A percentile compares a stretch with the other conserved stretches of the same genome.
phyloP scores from a whole-genome alignment of 2,888 invertebrate species.

The Eilema caniola region DNA sequence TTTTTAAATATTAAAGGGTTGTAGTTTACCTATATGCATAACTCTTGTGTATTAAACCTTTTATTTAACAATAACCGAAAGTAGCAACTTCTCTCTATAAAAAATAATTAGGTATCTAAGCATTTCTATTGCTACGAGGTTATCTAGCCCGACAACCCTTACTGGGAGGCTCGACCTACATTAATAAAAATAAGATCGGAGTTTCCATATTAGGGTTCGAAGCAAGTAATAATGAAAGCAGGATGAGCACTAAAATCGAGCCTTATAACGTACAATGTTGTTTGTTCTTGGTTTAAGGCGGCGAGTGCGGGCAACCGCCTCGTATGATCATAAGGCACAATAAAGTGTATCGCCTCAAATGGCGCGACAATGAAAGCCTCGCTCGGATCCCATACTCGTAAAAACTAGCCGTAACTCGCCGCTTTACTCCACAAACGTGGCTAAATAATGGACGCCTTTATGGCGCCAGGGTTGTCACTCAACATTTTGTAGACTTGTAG shows the following conservation, averaged over 20 bases:
- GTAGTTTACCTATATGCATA: too few relatives aligned
- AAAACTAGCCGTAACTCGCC: constrained; percentile 42
- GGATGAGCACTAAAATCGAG: neutral
- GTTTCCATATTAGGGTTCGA: neutral
- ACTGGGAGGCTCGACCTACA: too few relatives aligned
- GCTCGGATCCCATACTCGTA: constrained; percentile 41
- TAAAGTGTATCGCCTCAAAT: constrained; percentile 48
- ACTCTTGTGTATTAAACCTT: too few relatives aligned
- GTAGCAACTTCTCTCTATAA: neutral
- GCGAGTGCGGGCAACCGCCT: constrained; percentile 12
- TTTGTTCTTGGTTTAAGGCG: constrained; percentile 9
- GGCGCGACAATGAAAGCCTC: constrained; percentile 46
- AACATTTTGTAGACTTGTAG: constrained; percentile 3
- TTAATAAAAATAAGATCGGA: neutral
- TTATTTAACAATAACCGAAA: neutral
- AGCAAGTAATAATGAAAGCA: neutral
- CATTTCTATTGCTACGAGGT: neutral
- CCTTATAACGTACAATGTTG: neutral
- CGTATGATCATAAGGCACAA: constrained; percentile 40
- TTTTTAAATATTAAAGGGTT: too few relatives aligned
- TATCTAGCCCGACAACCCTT: neutral
- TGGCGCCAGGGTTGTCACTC: constrained; percentile 35
- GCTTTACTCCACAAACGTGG: constrained; percentile 50
- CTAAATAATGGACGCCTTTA: constrained; percentile 46
- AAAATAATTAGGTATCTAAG: neutral